Evolutionary conservation across 1,140 invertebrate species (phyloP).

Genomic region (Drosophila arawakana): DNA sequence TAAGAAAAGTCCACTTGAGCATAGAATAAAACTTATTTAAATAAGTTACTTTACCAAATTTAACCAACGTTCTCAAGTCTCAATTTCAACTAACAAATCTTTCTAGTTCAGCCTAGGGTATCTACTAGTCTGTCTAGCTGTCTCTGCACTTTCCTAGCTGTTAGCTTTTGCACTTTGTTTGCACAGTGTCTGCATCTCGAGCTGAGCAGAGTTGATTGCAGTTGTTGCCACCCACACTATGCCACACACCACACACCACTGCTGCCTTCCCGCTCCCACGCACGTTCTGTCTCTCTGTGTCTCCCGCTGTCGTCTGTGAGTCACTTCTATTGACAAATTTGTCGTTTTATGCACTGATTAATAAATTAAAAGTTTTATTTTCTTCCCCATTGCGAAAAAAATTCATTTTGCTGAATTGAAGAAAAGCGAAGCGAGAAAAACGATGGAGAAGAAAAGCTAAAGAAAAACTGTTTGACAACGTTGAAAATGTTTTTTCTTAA

Average conservation of each 20-base stretch:
- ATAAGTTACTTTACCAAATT: neutral
- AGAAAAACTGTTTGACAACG: constrained; percentile 31
- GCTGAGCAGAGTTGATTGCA: constrained; percentile 68
- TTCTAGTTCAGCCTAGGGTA: neutral
- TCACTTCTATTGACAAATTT: constrained; percentile 56
- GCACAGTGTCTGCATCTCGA: constrained; percentile 66
- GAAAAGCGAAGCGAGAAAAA: constrained; percentile 24
- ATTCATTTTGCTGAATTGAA: constrained; percentile 57
- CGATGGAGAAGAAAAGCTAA: neutral
- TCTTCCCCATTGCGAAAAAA: neutral
- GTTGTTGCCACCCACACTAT: constrained; percentile 32
- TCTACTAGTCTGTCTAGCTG: neutral
- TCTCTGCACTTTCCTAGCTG: constrained; percentile 11
- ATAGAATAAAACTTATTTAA: no score
- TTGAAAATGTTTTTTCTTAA: constrained; percentile 28
- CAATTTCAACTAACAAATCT: no score
- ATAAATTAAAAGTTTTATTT: constrained; percentile 62
- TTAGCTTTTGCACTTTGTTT: constrained; percentile 75
- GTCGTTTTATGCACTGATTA: constrained; percentile 70
- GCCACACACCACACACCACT: neutral
- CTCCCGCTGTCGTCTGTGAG: neutral
- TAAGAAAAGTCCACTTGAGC: no score
- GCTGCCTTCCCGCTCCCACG: neutral
- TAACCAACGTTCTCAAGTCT: no score
- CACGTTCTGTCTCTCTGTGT: neutral